Conservation (phyloP, 2,797 vertebrate species). For the Cercopithecus diana region DNA sequence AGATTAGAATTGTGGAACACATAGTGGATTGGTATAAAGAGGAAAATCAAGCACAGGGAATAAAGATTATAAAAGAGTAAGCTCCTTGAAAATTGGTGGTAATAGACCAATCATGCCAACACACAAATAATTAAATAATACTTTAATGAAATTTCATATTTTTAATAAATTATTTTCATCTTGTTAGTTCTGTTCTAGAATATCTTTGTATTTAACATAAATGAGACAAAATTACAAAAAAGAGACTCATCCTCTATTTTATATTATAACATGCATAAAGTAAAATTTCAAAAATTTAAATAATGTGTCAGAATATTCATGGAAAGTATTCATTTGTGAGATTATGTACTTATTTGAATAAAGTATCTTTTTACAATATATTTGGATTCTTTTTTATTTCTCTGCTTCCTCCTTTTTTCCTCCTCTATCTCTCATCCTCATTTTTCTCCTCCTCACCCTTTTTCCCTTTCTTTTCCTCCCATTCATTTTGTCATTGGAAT, state of each 20-base stretch:
- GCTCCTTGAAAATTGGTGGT: neutral
- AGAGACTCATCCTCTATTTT: neutral
- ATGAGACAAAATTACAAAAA: constrained; percentile 29
- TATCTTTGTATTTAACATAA: constrained; percentile 47
- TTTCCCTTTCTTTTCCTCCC: neutral
- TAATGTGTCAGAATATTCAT: constrained; percentile 52
- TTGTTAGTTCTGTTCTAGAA: neutral
- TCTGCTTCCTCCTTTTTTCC: neutral
- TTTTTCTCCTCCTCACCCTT: neutral
- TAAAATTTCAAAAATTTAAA: constrained; percentile 42
- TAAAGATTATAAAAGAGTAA: neutral
- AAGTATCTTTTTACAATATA: constrained; percentile 18
- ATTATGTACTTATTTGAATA: constrained; percentile 56
- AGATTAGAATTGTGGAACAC: neutral
- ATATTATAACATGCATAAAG: constrained; percentile 34
- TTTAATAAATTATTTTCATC: neutral
- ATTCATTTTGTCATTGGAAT: neutral
- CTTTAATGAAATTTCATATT: neutral
- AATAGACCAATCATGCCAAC: neutral
- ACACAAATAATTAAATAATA: neutral
- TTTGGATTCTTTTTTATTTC: constrained; percentile 1
- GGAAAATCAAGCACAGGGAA: neutral
- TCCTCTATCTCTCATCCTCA: neutral
- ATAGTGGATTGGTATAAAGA: neutral
- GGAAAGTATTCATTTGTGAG: constrained; percentile 31